Evolutionary conservation across 2,113 vertebrate species (phyloP), one percentile per base, ranked within the genome.

Genomic region (Toxostoma redivivum): DNA sequence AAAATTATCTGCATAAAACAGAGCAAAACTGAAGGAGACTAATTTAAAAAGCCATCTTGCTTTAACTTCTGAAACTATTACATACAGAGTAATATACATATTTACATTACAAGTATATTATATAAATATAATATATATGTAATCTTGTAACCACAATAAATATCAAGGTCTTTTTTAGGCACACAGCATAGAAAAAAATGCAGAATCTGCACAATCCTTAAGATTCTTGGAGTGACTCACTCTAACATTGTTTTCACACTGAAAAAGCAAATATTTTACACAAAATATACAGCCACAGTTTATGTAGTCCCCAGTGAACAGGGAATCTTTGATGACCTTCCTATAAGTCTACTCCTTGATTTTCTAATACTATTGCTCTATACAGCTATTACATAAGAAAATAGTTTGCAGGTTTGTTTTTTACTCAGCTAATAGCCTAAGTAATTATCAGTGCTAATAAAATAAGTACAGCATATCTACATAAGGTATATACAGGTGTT

Each of bases 111-210:
- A 97, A 98, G 98, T 99, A 99, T 98, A 99, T 98, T 97, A 97
- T 98, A 98, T 98, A 99, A 99, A 99, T 99, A 98, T 99, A 99
- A 98, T 98, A 97, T 98, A 97, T 98, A 82, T 98, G 95, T 98
- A 97, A 97, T 97, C 90, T 98, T 98, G 97, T 98, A 98, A 98
- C 95, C 97, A 98, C 98, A 99, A 99, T 98, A 99, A 98, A 99
- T 99, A 99, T 98, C 94, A 98, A 98, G 98, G 94, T 94, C 61
- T 96, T 98, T 97, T 98, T 97, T 98, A 99, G 98, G 99, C 99
- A 99, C 99, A 98, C 85, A 97, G 97, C 97, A 97, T 98, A 97
- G 97, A 97, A 98, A 97, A 97, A 97, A 98, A 98, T 98, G 97
- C 97, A 95, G 94, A 97, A 95, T 97, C 97, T 97, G 98, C 98